phyloP scores from a whole-genome alignment of 2,113 vertebrate species.

The Pionites leucogaster region DNA sequence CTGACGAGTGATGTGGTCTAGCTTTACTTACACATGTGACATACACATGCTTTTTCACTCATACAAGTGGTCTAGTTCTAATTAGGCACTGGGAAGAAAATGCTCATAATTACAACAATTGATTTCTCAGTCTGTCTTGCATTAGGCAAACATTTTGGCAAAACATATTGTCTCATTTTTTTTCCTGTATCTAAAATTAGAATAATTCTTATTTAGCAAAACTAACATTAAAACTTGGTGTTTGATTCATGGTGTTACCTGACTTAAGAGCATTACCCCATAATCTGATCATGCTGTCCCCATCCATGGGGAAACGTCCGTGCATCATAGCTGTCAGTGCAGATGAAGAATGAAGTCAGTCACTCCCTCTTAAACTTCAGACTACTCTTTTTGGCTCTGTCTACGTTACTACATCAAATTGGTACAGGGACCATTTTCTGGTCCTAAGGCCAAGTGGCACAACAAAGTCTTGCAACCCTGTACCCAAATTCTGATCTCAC shows the following conservation, averaged over 20 bases:
- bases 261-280: neutral
- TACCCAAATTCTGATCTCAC: neutral
- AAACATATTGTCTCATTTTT: neutral
- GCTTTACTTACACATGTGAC: neutral
- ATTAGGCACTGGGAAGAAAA: neutral
- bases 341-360: neutral
- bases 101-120: neutral
- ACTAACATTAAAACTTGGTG: neutral
- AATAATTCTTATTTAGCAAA: neutral
- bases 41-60: neutral
- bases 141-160: neutral
- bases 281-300: neutral
- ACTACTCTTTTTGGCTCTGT: neutral
- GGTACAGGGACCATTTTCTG: neutral
- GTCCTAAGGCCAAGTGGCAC: neutral
- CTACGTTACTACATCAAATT: neutral
- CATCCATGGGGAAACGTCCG: neutral
- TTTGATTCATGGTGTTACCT: neutral
- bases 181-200: neutral
- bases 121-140: neutral
- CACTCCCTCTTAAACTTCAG: neutral
- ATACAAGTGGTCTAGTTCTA: neutral
- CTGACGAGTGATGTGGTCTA: neutral
- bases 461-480: neutral
- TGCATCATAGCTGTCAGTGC: neutral